Evolutionary conservation across 2,888 invertebrate species (phyloP).

Genomic region (Orthonevra nobilis): DNA sequence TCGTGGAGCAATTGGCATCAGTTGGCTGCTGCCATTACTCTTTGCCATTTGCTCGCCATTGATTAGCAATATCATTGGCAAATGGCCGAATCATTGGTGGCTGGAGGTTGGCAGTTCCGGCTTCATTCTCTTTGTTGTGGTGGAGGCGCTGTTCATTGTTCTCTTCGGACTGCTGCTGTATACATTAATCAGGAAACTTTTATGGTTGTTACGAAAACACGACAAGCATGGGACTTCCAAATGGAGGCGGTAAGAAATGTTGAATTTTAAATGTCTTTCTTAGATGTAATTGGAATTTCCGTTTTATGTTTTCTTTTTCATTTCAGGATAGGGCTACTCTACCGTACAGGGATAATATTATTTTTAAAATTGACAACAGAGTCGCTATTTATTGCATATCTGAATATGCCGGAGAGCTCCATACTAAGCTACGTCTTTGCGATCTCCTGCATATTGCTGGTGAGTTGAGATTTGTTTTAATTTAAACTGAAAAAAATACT

Average conservation of each 20-base stretch:
- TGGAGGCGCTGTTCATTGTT: conserved; percentile 85
- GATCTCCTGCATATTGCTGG: conserved; percentile 82
- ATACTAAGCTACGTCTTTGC: conserved; percentile 84
- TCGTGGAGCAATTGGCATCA: conserved; percentile 79
- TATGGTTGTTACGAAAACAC: conserved; percentile 83
- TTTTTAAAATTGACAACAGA: conserved; percentile 83
- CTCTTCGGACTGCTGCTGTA: conserved; percentile 86
- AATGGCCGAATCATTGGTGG: conserved; percentile 84
- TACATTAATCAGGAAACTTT: conserved; percentile 84
- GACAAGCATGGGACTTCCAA: conserved; percentile 83
- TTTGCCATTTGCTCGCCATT: conserved; percentile 79
- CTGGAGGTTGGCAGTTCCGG: conserved; percentile 79
- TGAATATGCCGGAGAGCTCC: conserved; percentile 83
- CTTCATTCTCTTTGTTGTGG: conserved; percentile 80
- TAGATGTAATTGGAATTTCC: conserved; percentile 19
- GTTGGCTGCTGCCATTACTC: conserved; percentile 79
- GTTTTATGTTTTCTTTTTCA: conserved; percentile 38
- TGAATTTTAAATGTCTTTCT: background rate
- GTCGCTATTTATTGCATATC: conserved; percentile 84
- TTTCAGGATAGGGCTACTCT: conserved; percentile 83
- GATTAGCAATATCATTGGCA: conserved; percentile 79
- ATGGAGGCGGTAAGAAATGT: conserved; percentile 81
- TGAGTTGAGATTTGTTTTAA: conserved; percentile 81
- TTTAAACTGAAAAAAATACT: no score
- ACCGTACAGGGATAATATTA: conserved; percentile 83